phyloP scores from a whole-genome alignment of 2,113 vertebrate species.

The Pungitius pungitius region DNA sequence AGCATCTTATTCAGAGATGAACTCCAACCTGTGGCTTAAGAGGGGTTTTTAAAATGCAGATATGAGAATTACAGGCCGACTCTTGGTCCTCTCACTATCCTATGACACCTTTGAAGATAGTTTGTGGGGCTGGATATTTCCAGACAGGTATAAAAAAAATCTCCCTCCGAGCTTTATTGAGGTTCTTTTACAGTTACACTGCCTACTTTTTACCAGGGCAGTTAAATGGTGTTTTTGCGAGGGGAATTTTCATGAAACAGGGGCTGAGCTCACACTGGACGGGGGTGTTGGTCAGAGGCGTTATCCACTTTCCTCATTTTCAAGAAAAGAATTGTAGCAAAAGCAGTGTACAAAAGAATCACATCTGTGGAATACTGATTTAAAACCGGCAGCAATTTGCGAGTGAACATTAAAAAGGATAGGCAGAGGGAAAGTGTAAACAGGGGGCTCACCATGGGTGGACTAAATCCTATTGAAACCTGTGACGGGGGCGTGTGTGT shows the following conservation, averaged over 20 bases:
- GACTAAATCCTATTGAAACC: slow-evolving; percentile 63
- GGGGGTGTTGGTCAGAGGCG: slow-evolving; percentile 55
- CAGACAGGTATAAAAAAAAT: slow-evolving; percentile 39
- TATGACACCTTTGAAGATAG: background rate
- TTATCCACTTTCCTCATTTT: slow-evolving; percentile 27
- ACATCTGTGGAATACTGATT: slow-evolving; percentile 18
- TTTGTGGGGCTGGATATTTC: slow-evolving; percentile 23
- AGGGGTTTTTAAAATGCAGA: background rate
- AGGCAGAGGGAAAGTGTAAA: slow-evolving; percentile 63
- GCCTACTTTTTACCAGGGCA: slow-evolving; percentile 50
- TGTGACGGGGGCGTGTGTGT: slow-evolving; percentile 27
- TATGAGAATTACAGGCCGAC: background rate
- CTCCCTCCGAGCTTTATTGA: slow-evolving; percentile 41
- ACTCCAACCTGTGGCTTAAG: background rate
- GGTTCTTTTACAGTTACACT: slow-evolving; percentile 40
- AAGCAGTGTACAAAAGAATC: slow-evolving; percentile 22
- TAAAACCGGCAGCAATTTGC: slow-evolving; percentile 24
- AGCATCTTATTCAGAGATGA: slow-evolving; percentile 12
- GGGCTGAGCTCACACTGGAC: slow-evolving; percentile 52
- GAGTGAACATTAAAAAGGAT: slow-evolving; percentile 39
- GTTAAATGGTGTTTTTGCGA: slow-evolving; percentile 64
- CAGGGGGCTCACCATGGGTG: slow-evolving; percentile 66
- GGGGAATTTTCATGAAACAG: slow-evolving; percentile 69
- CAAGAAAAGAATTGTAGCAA: slow-evolving; percentile 39
- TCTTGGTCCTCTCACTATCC: background rate